Percentiles rank a stretch among this genome's conserved stretches.
Conservation (phyloP, 2,113 vertebrate species). For the Saiga tatarica region DNA sequence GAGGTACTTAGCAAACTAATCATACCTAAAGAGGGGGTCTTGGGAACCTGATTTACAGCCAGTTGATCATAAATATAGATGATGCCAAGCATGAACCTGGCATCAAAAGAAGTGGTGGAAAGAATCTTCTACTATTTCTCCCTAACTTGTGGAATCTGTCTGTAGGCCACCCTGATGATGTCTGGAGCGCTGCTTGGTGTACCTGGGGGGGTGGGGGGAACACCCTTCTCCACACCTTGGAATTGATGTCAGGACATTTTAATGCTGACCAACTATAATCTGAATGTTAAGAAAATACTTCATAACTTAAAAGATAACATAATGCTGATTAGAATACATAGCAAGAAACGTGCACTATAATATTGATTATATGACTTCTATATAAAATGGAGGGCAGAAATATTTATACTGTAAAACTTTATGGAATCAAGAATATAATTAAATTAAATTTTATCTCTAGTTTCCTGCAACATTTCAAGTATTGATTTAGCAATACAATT, state of each 20-base stretch:
- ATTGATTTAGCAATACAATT: neutral
- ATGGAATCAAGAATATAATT: neutral
- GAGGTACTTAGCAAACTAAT: neutral
- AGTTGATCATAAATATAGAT: neutral
- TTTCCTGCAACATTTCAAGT: neutral
- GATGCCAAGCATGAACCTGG: neutral
- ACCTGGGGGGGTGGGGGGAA: neutral
- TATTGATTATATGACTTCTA: neutral
- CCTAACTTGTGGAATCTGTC: neutral
- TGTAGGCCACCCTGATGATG: neutral
- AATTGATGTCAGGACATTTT: neutral
- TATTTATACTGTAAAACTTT: neutral
- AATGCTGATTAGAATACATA: neutral
- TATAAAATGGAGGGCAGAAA: neutral
- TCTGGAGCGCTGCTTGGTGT: neutral
- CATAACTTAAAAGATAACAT: neutral
- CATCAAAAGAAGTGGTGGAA: neutral
- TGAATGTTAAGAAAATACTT: neutral
- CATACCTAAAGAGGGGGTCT: neutral
- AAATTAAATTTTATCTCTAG: neutral
- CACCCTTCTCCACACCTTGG: neutral
- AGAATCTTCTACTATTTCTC: neutral
- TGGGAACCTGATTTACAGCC: neutral
- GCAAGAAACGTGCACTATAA: neutral
- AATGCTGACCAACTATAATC: neutral